A percentile compares a stretch with the other conserved stretches of the same genome.
phyloP scores from a whole-genome alignment of 35 echinoderm and acorn worm species.

The Patiria miniata region DNA sequence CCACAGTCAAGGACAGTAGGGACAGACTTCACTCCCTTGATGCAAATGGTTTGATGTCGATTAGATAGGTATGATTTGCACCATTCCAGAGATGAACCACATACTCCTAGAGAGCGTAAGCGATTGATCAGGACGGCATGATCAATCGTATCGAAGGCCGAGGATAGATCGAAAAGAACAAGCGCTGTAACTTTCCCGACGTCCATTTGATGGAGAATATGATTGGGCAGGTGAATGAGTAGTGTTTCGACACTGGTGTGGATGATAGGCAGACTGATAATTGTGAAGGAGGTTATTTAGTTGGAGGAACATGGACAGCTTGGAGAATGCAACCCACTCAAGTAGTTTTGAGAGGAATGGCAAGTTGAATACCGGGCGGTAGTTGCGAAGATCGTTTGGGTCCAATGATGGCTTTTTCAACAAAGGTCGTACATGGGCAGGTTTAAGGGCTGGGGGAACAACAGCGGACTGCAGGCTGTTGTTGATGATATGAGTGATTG shows the following conservation, averaged over 20 bases:
- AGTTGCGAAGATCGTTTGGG: slow-evolving; percentile 16
- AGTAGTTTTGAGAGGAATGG: slow-evolving; percentile 44
- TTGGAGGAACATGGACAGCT: slow-evolving; percentile 5
- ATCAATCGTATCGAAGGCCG: no score
- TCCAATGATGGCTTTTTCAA: slow-evolving; percentile 16
- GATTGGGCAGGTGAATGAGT: slow-evolving; percentile 17
- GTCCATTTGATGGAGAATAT: slow-evolving; percentile 46
- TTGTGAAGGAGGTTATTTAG: slow-evolving; percentile 14
- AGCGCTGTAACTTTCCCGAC: no score
- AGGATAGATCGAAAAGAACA: no score
- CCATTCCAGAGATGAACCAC: no score
- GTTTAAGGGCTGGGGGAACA: slow-evolving; percentile 7
- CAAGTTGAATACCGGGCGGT: no score
- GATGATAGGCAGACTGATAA: slow-evolving; percentile 47
- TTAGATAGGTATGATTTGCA: no score
- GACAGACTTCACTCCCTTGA: no score
- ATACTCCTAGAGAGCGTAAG: no score
- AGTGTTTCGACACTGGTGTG: slow-evolving; percentile 48
- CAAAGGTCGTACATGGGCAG: neutral
- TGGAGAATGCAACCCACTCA: neutral
- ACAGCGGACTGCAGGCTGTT: neutral
- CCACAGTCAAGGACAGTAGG: no score
- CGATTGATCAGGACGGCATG: no score
- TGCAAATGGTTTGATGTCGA: no score
- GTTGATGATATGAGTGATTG: slow-evolving; percentile 38